A percentile compares a stretch with the other conserved stretches of the same genome.
These are phyloP conservation scores for Mus spicilegus DNA, from an alignment of 2,113 vertebrate genomes.

Conservation along the genomic window DNA sequence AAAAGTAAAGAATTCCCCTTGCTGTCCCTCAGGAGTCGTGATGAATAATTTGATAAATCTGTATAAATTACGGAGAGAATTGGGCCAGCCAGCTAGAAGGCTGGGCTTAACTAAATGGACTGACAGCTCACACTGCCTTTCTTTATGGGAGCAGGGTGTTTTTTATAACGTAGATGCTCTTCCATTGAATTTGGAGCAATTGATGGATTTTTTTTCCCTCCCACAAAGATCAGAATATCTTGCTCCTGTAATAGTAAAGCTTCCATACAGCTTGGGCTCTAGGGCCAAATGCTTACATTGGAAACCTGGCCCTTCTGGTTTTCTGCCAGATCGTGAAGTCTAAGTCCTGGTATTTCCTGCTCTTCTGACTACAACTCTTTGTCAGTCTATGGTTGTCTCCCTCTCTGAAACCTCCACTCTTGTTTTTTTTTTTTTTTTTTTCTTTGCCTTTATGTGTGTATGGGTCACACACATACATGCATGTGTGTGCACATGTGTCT, in stretches of 20 bases:
- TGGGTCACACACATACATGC: not conserved
- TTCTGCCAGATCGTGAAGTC: not conserved
- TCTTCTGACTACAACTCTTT: not conserved
- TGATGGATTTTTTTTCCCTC: not conserved
- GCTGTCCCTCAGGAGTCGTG: not conserved
- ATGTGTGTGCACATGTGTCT: not conserved
- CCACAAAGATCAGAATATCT: not conserved
- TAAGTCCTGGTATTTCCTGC: not conserved
- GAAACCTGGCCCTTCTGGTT: not conserved
- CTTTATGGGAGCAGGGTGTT: not conserved
- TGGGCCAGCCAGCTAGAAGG: not conserved
- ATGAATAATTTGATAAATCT: not conserved
- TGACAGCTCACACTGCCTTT: not conserved
- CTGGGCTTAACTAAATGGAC: conserved; percentile 16
- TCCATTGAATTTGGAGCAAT: not conserved
- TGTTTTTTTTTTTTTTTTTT: not conserved
- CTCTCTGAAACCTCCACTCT: not conserved
- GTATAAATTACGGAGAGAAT: conserved; percentile 1
- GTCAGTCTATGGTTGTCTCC: not conserved
- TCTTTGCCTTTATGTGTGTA: not conserved
- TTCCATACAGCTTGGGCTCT: not conserved
- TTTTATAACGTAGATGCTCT: not conserved
- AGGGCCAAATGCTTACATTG: not conserved
- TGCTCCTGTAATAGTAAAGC: not conserved
- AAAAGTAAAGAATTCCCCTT: not conserved